phyloP scores from a whole-genome alignment of 2,797 vertebrate species.

The Siniperca scherzeri region DNA sequence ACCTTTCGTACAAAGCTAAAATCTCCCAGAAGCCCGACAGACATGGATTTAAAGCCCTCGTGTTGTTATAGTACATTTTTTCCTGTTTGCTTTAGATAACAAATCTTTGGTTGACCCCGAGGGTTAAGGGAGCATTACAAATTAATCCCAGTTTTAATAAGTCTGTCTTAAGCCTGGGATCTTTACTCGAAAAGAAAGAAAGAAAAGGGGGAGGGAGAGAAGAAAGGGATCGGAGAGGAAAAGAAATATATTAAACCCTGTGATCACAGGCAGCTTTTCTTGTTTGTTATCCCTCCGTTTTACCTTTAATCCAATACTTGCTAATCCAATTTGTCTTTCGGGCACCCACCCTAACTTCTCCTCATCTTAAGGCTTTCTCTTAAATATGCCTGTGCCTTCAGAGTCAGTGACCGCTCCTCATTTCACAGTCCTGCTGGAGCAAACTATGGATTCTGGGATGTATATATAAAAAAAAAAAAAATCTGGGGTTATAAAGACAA shows the following conservation, averaged over 20 bases:
- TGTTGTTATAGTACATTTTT: slow-evolving; percentile 79
- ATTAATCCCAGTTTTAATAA: slow-evolving; percentile 99
- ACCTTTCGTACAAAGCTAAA: slow-evolving; percentile 74
- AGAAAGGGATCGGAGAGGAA: slow-evolving; percentile 82
- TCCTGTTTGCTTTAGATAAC: slow-evolving; percentile 89
- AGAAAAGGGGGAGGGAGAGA: slow-evolving; percentile 69
- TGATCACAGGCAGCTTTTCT: slow-evolving; percentile 98
- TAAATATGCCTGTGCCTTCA: slow-evolving; percentile 89
- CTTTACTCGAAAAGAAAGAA: slow-evolving; percentile 84
- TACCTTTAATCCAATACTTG: slow-evolving; percentile 99
- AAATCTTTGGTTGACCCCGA: slow-evolving; percentile 85
- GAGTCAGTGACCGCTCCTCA: slow-evolving; percentile 86
- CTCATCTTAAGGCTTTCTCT: slow-evolving; percentile 88
- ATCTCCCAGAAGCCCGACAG: slow-evolving; percentile 73
- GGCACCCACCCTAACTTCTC: slow-evolving; percentile 94
- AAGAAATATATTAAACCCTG: slow-evolving; percentile 98
- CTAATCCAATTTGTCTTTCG: slow-evolving; percentile 99
- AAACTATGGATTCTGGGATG: slow-evolving; percentile 10
- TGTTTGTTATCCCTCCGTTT: slow-evolving; percentile 97
- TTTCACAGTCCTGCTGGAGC: slow-evolving; percentile 75
- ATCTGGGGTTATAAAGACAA: neutral
- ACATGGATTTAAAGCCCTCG: slow-evolving; percentile 71
- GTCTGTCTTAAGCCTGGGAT: slow-evolving; percentile 95
- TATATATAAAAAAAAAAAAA: neutral
- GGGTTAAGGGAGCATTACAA: slow-evolving; percentile 96